Conservation (phyloP, 2,113 vertebrate species). For the Buteo buteo region DNA sequence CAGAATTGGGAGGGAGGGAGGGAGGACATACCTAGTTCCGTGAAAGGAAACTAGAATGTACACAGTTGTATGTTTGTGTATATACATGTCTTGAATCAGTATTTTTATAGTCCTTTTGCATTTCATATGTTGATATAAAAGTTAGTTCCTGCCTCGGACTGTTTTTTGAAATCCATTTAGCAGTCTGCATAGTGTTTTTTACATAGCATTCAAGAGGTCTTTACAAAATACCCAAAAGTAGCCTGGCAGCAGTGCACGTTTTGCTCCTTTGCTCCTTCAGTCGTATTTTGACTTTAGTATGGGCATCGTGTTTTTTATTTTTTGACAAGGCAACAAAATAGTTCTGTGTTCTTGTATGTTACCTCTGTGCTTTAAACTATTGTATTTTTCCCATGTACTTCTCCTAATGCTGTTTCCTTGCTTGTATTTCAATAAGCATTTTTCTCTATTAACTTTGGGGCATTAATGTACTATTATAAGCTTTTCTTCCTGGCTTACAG, state of each 20-base stretch:
- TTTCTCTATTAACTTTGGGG: not conserved
- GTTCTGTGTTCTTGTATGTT: not conserved
- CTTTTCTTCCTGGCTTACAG: not conserved
- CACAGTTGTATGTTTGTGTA: not conserved
- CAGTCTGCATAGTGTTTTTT: not conserved
- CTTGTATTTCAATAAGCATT: not conserved
- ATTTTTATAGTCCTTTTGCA: not conserved
- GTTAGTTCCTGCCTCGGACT: not conserved
- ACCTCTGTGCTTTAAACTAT: not conserved
- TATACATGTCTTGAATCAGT: not conserved
- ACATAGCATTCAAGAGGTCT: not conserved
- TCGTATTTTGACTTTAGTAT: not conserved
- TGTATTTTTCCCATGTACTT: not conserved
- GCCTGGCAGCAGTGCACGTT: not conserved
- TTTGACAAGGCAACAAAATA: not conserved
- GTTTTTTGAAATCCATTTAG: not conserved
- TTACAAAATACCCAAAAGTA: not conserved
- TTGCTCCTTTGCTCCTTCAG: not conserved
- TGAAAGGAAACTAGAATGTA: not conserved
- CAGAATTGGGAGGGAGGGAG: not conserved
- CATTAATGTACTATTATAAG: not conserved
- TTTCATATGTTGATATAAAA: not conserved
- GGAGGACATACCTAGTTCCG: not conserved
- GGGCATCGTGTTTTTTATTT: not conserved
- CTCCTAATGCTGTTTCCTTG: not conserved